Percentiles rank a stretch among this genome's conserved stretches.
These are phyloP conservation scores for Dolichomitus sp. DNA, from an alignment of 2,888 invertebrate genomes.

Conservation along the genomic window DNA sequence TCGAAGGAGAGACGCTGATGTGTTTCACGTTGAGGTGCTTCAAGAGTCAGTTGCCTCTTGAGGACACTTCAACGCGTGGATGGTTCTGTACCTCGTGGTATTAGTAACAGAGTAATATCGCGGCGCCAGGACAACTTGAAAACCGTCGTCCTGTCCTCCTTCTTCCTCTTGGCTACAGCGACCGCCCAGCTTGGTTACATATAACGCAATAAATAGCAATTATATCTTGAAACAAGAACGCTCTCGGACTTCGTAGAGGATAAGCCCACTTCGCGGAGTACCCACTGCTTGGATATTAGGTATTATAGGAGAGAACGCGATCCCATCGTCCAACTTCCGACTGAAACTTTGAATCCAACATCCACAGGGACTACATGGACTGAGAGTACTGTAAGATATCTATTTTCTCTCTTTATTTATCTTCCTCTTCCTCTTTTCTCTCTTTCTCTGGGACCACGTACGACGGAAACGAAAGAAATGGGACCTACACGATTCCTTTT, in stretches of 20 bases:
- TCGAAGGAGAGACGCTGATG: constrained; percentile 19
- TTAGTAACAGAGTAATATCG: constrained; percentile 41
- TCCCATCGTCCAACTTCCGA: constrained; percentile 38
- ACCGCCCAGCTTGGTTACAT: constrained; percentile 46
- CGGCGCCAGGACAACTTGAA: constrained; percentile 20
- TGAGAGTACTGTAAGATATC: background rate
- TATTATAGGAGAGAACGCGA: constrained; percentile 36
- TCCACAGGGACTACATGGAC: constrained; percentile 31
- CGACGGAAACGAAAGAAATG: constrained; percentile 18
- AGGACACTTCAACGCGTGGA: constrained; percentile 9
- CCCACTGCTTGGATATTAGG: constrained; percentile 46
- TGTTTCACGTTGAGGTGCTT: constrained; percentile 11
- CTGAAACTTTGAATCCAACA: constrained; percentile 53
- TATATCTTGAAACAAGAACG: constrained; percentile 71
- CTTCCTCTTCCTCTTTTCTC: too few species aligned
- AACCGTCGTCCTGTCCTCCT: constrained; percentile 36
- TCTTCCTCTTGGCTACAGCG: constrained; percentile 20
- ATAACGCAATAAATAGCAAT: constrained; percentile 78
- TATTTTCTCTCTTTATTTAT: too few species aligned
- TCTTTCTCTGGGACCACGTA: constrained; percentile 2
- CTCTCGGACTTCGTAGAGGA: constrained; percentile 44
- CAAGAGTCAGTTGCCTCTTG: background rate
- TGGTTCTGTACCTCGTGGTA: constrained; percentile 13
- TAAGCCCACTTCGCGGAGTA: constrained; percentile 45
- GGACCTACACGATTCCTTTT: constrained; percentile 18